Conservation (phyloP, 2,888 invertebrate genomes). For the Torymus tubicola region DNA sequence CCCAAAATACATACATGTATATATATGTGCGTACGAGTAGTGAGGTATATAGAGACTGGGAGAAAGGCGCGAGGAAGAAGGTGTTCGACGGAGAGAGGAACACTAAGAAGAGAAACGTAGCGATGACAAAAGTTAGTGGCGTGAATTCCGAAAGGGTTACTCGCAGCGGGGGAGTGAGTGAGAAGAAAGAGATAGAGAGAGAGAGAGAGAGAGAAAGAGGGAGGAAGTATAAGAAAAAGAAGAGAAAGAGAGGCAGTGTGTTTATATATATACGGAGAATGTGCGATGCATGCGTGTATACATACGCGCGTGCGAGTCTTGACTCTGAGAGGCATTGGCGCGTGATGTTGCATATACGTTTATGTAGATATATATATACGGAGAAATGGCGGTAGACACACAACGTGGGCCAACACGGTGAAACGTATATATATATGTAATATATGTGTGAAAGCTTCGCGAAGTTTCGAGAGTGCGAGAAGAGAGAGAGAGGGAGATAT, state of each 20-base stretch:
- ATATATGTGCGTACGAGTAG: neutral
- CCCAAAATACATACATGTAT: neutral
- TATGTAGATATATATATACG: too few species aligned
- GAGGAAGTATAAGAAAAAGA: too few species aligned
- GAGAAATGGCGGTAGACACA: conserved; percentile 67
- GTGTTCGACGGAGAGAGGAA: neutral
- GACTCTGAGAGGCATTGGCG: conserved; percentile 29
- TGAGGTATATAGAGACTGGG: conserved; percentile 1
- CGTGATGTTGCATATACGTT: conserved; percentile 6
- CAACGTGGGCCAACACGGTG: conserved; percentile 65
- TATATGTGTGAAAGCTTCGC: neutral
- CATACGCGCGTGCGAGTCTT: conserved; percentile 9
- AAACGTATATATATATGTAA: conserved; percentile 9
- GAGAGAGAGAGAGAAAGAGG: too few species aligned
- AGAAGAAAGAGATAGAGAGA: too few species aligned
- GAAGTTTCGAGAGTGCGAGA: neutral
- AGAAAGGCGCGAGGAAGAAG: neutral
- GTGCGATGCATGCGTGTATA: neutral
- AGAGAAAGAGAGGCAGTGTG: too few species aligned
- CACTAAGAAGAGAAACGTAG: neutral
- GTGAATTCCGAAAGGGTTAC: conserved; percentile 17
- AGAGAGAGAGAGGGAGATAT: neutral
- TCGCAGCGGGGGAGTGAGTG: too few species aligned
- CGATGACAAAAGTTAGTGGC: conserved; percentile 34
- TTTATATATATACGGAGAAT: too few species aligned